Conservation (phyloP, 2,113 vertebrate species). For the Heterochromis multidens region DNA sequence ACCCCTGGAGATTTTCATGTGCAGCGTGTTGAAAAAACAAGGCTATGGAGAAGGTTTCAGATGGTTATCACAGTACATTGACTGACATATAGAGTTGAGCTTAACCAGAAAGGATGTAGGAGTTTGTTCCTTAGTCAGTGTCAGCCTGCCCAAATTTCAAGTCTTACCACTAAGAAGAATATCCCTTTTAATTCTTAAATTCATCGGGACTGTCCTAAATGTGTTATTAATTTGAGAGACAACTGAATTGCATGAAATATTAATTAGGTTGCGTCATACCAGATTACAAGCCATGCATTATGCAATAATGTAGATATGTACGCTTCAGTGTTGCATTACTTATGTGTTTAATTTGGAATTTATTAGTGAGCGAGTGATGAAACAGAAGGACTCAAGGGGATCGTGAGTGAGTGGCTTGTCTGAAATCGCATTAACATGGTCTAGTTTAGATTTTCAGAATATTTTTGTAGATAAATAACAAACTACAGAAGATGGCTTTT, state of each 20-base stretch:
- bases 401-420: not conserved
- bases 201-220: constrained; percentile 19
- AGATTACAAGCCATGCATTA: constrained; percentile 4
- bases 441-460: not conserved
- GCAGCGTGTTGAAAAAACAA: constrained; percentile 93
- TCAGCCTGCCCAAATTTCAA: not conserved
- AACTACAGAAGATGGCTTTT: not conserved
- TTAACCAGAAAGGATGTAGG: not conserved
- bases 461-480: not conserved
- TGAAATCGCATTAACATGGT: not conserved
- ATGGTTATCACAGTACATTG: constrained; percentile 96
- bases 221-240: constrained; percentile 2
- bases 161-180: not conserved
- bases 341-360: not conserved
- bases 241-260: not conserved
- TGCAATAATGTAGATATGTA: constrained; percentile 3
- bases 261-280: not conserved
- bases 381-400: not conserved
- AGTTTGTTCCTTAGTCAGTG: not conserved
- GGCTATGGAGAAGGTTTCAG: constrained; percentile 96
- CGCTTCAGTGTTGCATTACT: not conserved
- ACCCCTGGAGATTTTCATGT: constrained; percentile 98
- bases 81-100: constrained; percentile 74
- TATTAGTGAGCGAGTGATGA: not conserved
- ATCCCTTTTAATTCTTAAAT: constrained; percentile 3